A percentile compares a stretch with the other conserved stretches of the same genome.
Evolutionary conservation across 2,888 invertebrate genomes (phyloP).

Genomic region (Lochmaea capreae): DNA sequence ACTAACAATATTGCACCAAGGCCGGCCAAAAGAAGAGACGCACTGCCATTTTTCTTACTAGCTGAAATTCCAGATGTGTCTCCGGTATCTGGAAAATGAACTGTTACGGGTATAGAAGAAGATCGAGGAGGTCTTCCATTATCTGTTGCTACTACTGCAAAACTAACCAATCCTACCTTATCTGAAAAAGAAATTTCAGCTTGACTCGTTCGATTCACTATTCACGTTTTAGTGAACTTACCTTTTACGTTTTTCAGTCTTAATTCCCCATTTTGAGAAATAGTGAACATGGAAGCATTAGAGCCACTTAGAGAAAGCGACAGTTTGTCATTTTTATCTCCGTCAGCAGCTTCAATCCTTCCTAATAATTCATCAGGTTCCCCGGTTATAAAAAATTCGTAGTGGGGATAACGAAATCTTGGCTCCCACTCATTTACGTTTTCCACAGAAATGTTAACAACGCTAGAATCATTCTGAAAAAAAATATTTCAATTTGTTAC

Average conservation of each 20-base stretch:
- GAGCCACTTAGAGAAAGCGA: conserved; percentile 72
- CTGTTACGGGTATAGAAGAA: conserved; percentile 76
- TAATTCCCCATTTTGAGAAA: conserved; percentile 77
- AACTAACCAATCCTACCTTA: conserved; percentile 68
- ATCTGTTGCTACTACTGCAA: conserved; percentile 86
- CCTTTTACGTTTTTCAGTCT: conserved; percentile 66
- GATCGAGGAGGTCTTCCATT: conserved; percentile 86
- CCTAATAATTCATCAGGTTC: conserved; percentile 67
- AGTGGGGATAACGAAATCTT: conserved; percentile 86
- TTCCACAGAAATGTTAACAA: conserved; percentile 82
- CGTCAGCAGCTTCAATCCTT: conserved; percentile 87
- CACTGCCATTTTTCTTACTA: conserved; percentile 52
- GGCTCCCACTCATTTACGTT: conserved; percentile 96
- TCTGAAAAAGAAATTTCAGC: conserved; percentile 1
- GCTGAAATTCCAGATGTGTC: conserved; percentile 59
- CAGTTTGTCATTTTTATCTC: conserved; percentile 82
- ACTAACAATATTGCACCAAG: conserved; percentile 80
- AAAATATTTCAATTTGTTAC: not conserved
- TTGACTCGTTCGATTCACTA: not conserved
- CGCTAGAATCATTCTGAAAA: conserved; percentile 84
- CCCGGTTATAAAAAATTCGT: conserved; percentile 77
- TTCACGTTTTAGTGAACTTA: conserved; percentile 7
- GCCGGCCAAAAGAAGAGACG: conserved; percentile 67
- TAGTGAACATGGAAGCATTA: conserved; percentile 68
- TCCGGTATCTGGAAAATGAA: conserved; percentile 69